Base-by-base conservation (phyloP, 2,113 vertebrate species). In the Salvelinus namaycush region DNA sequence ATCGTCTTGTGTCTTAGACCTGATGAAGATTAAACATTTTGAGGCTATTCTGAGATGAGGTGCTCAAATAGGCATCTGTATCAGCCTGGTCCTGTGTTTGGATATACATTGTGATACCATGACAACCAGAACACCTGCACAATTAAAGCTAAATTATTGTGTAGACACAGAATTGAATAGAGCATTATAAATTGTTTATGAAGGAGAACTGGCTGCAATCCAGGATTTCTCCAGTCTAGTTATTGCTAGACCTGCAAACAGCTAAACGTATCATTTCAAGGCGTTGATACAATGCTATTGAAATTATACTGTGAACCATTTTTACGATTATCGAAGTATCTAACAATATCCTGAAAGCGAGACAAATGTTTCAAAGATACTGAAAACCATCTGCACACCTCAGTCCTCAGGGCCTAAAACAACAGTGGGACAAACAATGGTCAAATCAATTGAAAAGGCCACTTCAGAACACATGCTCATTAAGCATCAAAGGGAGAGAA, bases 381-480 rank as follows among this genome's bases (percentile, higher is more conserved):
- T 59, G 18, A 6, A 13, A 44, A 57, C 51, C 70, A 59, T 78
- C 75, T 72, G 67, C 39, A 49, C n/a, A 13, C 65, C 13, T 68
- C 11, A 16, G 65, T 29, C 27, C 24, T 67, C 26, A 29, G 6
- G 26, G 31, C 70, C 18, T 77, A 34, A 75, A 75, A 74, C 76
- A n/a, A 70, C 29, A n/a, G 54, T 7, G 4, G 4, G 22, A 60
- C 20, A 78, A 72, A 79, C 67, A 76, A 69, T 60, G 51, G 31
- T n/a, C 72, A 64, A 74, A 74, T 65, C 72, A 74, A 62, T 29
- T 68, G 29, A 70, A 78, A 77, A 14, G 18, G 39, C 72, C 79
- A 84, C 73, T 79, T 79, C 70, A 80, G 14, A 75, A 82, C 72
- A 69, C 39, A 65, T 67, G 51, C 60, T 72, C 69, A 73, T 68